Percentiles rank a stretch among this genome's conserved stretches.
These are phyloP conservation scores for Epinotia nisella DNA, from an alignment of 2,888 invertebrate genomes.

Conservation along the genomic window DNA sequence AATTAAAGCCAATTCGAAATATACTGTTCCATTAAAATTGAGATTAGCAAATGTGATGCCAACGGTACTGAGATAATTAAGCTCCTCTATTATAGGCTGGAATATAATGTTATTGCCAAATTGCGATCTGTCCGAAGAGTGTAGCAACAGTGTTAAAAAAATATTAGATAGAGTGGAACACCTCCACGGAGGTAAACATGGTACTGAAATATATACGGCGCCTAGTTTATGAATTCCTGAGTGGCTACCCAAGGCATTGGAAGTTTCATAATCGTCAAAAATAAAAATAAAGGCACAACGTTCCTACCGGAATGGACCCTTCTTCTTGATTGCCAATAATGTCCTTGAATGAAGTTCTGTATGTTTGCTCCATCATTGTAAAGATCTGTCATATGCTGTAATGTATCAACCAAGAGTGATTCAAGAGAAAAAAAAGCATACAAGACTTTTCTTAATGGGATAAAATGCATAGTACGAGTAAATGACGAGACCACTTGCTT, in stretches of 20 bases:
- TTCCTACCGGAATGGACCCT: neutral
- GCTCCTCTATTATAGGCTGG: constrained; percentile 21
- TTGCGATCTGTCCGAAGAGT: constrained; percentile 30
- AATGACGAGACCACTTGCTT: neutral
- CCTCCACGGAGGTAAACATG: constrained; percentile 19
- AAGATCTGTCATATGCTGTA: constrained; percentile 11
- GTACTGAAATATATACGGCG: constrained; percentile 5
- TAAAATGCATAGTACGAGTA: constrained; percentile 8
- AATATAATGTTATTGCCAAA: constrained; percentile 38
- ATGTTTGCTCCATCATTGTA: constrained; percentile 5
- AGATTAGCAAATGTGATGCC: constrained; percentile 21
- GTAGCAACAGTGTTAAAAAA: constrained; percentile 31
- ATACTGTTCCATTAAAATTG: constrained; percentile 31
- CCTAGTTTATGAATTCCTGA: constrained; percentile 4
- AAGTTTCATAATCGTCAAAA: neutral
- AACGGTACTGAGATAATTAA: constrained; percentile 16
- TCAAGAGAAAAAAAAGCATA: constrained; percentile 14
- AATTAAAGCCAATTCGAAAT: constrained; percentile 35
- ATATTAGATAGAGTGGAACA: constrained; percentile 18
- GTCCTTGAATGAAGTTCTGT: constrained; percentile 28
- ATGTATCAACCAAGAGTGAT: constrained; percentile 15
- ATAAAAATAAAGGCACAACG: neutral
- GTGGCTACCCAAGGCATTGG: neutral
- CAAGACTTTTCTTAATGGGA: neutral
- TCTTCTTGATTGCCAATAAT: constrained; percentile 9